Evolutionary conservation across 2,113 vertebrate genomes (phyloP), one percentile per base, ranked within the genome.

Genomic region (Paramisgurnus dabryanus): DNA sequence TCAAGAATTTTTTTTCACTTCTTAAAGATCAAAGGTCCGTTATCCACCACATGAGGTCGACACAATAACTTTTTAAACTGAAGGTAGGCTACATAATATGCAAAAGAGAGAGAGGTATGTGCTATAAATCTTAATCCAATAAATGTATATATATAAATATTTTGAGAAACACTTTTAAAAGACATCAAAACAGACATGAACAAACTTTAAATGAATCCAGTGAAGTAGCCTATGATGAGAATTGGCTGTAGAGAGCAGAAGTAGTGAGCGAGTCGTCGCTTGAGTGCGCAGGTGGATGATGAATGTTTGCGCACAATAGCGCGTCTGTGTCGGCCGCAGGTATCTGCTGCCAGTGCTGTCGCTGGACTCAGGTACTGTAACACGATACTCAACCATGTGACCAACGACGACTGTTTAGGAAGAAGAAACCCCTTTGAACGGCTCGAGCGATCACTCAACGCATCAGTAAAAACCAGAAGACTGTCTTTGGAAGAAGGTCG

Each of bases 281-380:
- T 15, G 63, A 72, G 27, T 76, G 65, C 71, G 64, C 84, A 69
- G 76, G 85, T 83, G 83, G 76, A 82, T 85, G 22, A 83, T 83
- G 83, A 73, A 82, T 85, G 22, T 79, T 27, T 18, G 64, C 82
- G 76, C 65, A 92, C 93, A 93, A 93, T 92, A 90, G 87, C 86
- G 77, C 82, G 71, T 90, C 86, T 94, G 90, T 92, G 10, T 79
- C 80, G 75, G 79, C 40, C 76, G 84, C 92, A 93, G 91, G 90
- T 93, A 88, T 34, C 27, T 34, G 27, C 27, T 34, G 27, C 27
- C 3, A 34, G 27, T 34, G 27, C 27, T 34, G 89, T 88, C 83
- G 87, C 81, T 84, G 85, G 76, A 84, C 89, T 83, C 92, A 93
- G 92, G 92, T 92, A 87, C 81, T 90, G 92, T 91, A 93, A 94